Base-by-base conservation (phyloP, 2,113 vertebrate genomes). In the Melanocharis versteri region DNA sequence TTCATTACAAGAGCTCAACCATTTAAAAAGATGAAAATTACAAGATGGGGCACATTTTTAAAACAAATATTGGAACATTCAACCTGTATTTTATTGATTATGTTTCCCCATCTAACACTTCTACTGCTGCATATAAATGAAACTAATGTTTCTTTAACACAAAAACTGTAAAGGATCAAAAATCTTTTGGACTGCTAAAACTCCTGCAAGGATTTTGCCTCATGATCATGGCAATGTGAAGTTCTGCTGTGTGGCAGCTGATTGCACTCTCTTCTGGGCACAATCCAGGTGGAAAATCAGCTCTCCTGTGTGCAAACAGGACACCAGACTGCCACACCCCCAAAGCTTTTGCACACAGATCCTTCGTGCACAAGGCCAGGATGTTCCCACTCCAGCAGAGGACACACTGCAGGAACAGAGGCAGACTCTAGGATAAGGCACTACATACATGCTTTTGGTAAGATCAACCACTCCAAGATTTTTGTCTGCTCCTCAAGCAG, bases 61-160 rank as follows among this genome's bases (percentile, higher is more conserved):
- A 94, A 95, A 75, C 85, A 94, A 96, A 92, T 93, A 96, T 75
- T 89, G 89, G 88, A 94, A 88, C n/a, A 64, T 53, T 86, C 85
- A 73, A 44, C 51, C 60, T 88, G 85, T 54, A 77, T 86, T 85
- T 96, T 94, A 90, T 54, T 91, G 77, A 92, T 72, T 93, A 30
- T 1, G 1, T 40, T 78, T 90, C 37, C 24, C 28, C 71, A 10
- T 70, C 92, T 87, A 83, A 75, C 27, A 31, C 21, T 82, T 90
- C 27, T 28, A 30, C 17, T 57, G 72, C 56, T 71, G 86, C 60
- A 79, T 89, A 72, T 37, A 81, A 96, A 96, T 61, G 71, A 60
- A 81, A 82, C 15, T 13, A 81, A 56, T 10, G 11, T 80, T 89
- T 88, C 72, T 78, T 71, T 60, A 83, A 33, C 26, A 35, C 16